A percentile compares a stretch with the other conserved stretches of the same genome.
Evolutionary conservation across 2,113 vertebrate genomes (phyloP).

Genomic region (Isichthys henryi): DNA sequence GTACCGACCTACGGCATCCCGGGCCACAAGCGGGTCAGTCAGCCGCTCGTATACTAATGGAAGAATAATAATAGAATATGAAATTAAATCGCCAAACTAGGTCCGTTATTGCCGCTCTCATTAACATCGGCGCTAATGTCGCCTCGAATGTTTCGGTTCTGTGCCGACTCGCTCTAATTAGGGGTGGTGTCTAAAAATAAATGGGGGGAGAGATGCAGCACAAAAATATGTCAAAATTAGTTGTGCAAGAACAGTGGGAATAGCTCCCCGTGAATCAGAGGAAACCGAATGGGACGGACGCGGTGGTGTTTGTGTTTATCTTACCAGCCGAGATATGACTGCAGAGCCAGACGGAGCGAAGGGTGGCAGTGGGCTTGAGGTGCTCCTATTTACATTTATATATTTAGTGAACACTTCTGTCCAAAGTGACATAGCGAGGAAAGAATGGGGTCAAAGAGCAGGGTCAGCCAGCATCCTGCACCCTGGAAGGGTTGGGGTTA

Average conservation of each 20-base stretch:
- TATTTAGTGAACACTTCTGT: neutral
- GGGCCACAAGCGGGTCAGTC: slow-evolving; percentile 39
- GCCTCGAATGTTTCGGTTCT: slow-evolving; percentile 60
- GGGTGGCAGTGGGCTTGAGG: neutral
- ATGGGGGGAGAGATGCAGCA: slow-evolving; percentile 46
- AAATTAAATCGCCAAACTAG: slow-evolving; percentile 54
- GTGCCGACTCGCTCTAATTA: slow-evolving; percentile 66
- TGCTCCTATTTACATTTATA: neutral
- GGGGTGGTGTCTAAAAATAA: slow-evolving; percentile 63
- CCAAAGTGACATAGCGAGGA: neutral
- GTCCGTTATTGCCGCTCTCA: slow-evolving; percentile 53
- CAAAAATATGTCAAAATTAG: slow-evolving; percentile 64
- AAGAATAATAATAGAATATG: slow-evolving; percentile 59
- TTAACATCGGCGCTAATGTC: slow-evolving; percentile 61
- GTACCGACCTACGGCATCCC: neutral
- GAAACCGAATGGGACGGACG: neutral
- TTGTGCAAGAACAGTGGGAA: slow-evolving; percentile 54
- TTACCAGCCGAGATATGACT: neutral
- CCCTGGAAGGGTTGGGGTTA: neutral
- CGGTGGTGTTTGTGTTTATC: neutral
- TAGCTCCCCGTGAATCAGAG: slow-evolving; percentile 2
- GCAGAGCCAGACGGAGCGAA: neutral
- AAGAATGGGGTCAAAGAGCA: neutral
- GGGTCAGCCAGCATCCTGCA: neutral
- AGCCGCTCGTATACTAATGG: slow-evolving; percentile 57